Conservation (phyloP, 1,140 invertebrate genomes). For the Aphis craccivora region DNA sequence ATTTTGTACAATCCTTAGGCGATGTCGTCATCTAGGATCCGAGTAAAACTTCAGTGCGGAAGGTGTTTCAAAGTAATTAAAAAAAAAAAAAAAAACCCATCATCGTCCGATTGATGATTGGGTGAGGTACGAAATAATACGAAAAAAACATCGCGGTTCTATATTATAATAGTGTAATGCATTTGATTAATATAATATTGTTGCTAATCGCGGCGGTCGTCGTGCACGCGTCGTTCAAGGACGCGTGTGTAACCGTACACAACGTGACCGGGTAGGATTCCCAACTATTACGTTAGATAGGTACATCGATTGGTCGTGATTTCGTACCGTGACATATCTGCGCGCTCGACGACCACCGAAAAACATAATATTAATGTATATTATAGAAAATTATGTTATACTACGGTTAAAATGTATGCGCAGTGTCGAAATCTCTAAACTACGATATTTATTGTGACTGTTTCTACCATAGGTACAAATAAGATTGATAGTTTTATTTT, state of each 20-base stretch:
- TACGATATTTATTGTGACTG: not conserved
- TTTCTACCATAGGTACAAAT: not conserved
- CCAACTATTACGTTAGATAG: not conserved
- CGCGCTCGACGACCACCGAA: not conserved
- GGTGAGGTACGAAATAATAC: not conserved
- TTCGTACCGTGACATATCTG: not conserved
- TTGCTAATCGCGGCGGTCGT: not conserved
- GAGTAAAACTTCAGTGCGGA: not conserved
- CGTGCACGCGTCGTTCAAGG: not conserved
- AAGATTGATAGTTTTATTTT: not conserved
- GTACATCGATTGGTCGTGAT: not conserved
- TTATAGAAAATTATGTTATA: not conserved
- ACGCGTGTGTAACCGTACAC: not conserved
- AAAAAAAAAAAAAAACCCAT: not conserved
- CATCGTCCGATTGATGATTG: not conserved
- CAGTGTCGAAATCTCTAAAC: not conserved
- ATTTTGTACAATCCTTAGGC: not conserved
- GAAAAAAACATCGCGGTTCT: not conserved
- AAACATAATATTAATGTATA: not conserved
- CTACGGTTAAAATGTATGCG: not conserved
- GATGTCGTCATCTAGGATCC: not conserved
- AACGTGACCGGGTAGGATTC: not conserved
- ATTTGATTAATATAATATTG: not conserved
- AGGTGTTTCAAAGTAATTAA: not conserved
- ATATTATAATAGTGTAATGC: not conserved